Conservation (phyloP, 2,888 invertebrate genomes). For the Aporophyla nigra region DNA sequence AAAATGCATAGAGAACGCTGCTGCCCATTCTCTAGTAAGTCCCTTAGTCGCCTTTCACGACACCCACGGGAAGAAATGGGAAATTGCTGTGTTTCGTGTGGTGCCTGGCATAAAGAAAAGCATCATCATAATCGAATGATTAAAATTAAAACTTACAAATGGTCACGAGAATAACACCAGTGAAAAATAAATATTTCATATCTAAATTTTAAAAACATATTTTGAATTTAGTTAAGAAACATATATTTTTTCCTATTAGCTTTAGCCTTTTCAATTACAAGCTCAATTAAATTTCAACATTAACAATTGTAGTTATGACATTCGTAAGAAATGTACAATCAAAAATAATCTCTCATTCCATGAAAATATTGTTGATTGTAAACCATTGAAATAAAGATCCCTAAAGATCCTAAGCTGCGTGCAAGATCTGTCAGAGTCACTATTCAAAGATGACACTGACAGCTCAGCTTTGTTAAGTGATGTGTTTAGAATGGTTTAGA, state of each 20-base stretch:
- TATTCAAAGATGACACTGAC: not conserved
- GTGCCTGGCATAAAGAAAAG: too few species aligned
- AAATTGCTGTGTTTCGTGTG: too few species aligned
- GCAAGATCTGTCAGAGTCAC: not conserved
- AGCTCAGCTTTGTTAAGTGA: not conserved
- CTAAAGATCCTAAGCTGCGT: too few species aligned
- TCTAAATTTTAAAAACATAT: not conserved
- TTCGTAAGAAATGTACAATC: not conserved
- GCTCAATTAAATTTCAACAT: conserved; percentile 19
- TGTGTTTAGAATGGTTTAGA: too few species aligned
- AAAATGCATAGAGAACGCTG: too few species aligned
- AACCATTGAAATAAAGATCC: not conserved
- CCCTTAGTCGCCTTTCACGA: too few species aligned
- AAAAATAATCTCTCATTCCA: not conserved
- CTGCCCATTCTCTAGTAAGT: too few species aligned
- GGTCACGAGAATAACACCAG: not conserved
- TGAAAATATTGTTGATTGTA: conserved; percentile 16
- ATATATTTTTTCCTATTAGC: not conserved
- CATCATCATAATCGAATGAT: not conserved
- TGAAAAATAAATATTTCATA: not conserved
- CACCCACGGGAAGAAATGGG: too few species aligned
- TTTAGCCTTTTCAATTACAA: not conserved
- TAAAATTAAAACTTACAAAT: conserved; percentile 15
- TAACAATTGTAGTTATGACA: conserved; percentile 10
- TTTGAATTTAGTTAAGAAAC: not conserved